Percentiles rank a stretch among this genome's conserved stretches.
These are phyloP conservation scores for Apodemus agrarius DNA, from an alignment of 2,797 vertebrate genomes.

Conservation along the genomic window DNA sequence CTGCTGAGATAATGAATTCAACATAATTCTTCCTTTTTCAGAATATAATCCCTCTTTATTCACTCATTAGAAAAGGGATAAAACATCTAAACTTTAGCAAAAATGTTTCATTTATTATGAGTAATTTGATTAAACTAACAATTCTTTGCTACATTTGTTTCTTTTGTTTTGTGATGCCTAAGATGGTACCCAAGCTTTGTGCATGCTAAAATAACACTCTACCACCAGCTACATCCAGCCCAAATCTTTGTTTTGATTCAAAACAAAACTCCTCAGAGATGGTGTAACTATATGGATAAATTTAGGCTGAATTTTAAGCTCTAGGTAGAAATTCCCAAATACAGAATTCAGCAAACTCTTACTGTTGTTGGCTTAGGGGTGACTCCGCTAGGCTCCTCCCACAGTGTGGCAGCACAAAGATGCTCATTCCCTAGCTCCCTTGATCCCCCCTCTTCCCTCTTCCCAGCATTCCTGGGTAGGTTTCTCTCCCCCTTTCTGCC, in stretches of 20 bases:
- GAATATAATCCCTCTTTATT: constrained; percentile 31
- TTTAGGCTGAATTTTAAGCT: background rate
- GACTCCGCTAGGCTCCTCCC: background rate
- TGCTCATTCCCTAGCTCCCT: background rate
- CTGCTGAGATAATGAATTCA: background rate
- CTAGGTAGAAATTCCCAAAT: background rate
- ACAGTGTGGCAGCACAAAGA: background rate
- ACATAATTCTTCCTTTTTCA: background rate
- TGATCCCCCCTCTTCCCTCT: too few species aligned
- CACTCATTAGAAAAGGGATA: background rate
- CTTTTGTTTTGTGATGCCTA: background rate
- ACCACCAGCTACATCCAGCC: background rate
- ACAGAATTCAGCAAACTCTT: constrained; percentile 10
- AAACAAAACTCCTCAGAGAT: background rate
- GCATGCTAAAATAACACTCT: background rate
- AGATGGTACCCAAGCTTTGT: background rate
- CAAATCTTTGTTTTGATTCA: constrained; percentile 45
- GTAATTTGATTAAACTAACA: background rate
- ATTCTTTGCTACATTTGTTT: background rate
- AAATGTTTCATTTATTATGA: background rate
- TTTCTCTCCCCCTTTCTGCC: background rate
- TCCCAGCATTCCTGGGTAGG: background rate
- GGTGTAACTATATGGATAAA: background rate
- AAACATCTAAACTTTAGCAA: constrained; percentile 27
- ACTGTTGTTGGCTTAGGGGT: background rate